Percentiles rank a stretch among this genome's conserved stretches.
Conservation (phyloP, 2,888 invertebrate genomes). For the Rotaria macrura region DNA sequence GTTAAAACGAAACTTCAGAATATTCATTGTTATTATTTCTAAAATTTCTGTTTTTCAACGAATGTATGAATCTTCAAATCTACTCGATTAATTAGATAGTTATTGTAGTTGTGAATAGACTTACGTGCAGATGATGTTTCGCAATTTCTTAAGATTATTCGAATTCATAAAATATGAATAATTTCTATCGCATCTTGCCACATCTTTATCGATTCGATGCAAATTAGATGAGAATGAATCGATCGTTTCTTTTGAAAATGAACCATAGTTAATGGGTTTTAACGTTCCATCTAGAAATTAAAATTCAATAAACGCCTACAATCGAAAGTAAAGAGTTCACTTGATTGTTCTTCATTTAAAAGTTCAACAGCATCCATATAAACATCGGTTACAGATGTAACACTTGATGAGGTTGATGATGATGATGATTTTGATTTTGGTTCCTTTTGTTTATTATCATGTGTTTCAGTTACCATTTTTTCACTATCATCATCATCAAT, state of each 20-base stretch:
- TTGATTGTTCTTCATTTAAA: neutral
- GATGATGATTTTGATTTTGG: neutral
- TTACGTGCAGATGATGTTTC: slow-evolving; percentile 91
- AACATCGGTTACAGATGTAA: neutral
- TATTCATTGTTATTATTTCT: no score
- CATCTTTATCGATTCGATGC: slow-evolving; percentile 89
- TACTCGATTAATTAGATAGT: no score
- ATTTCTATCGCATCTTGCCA: slow-evolving; percentile 83
- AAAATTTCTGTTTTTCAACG: no score
- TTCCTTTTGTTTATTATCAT: neutral
- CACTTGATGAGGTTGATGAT: slow-evolving; percentile 21
- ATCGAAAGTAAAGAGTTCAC: neutral
- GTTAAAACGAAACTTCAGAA: no score
- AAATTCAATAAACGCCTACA: no score
- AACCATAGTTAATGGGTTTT: neutral
- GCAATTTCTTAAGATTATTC: slow-evolving; percentile 75
- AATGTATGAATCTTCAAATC: no score
- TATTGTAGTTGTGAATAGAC: slow-evolving; percentile 48
- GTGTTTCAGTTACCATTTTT: neutral
- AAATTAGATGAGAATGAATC: slow-evolving; percentile 63
- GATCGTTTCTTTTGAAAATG: slow-evolving; percentile 20
- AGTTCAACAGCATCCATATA: slow-evolving; percentile 35
- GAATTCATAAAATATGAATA: slow-evolving; percentile 74
- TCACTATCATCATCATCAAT: slow-evolving; percentile 23
- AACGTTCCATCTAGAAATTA: neutral